A percentile compares a stretch with the other conserved stretches of the same genome.
Evolutionary conservation across 2,797 vertebrate genomes (phyloP).

Genomic region (Protonibea diacanthus): DNA sequence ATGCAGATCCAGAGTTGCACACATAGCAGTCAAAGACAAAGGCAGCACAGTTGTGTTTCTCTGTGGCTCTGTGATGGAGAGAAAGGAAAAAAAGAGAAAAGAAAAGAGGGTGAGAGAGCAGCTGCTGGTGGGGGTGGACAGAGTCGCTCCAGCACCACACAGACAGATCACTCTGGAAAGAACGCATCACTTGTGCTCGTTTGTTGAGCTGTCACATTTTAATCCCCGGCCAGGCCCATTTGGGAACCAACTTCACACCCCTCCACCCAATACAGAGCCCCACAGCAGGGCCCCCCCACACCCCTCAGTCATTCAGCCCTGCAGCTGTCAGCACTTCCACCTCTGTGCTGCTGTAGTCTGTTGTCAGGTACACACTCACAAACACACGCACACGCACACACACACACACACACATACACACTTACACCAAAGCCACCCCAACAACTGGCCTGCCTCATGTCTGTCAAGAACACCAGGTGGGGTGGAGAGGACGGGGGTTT

Average conservation of each 20-base stretch:
- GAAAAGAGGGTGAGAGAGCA: conserved; percentile 88
- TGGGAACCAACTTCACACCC: conserved; percentile 85
- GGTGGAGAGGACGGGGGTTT: conserved; percentile 52
- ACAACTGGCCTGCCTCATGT: conserved; percentile 75
- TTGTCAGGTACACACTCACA: conserved; percentile 74
- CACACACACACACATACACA: too few relatives aligned
- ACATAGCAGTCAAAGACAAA: conserved; percentile 78
- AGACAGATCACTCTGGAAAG: conserved; percentile 94
- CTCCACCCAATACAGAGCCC: conserved; percentile 49
- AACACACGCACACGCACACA: conserved; percentile 46
- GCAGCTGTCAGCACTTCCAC: conserved; percentile 94
- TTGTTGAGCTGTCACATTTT: conserved; percentile 98
- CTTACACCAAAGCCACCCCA: conserved; percentile 68
- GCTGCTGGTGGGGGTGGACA: conserved; percentile 87
- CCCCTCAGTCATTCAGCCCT: conserved; percentile 45
- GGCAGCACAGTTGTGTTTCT: conserved; percentile 69
- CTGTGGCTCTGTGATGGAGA: conserved; percentile 66
- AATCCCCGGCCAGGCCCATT: conserved; percentile 91
- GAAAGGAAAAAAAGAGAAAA: conserved; percentile 85
- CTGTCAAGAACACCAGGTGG: conserved; percentile 82
- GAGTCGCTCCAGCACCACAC: conserved; percentile 89
- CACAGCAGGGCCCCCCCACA: conserved; percentile 20
- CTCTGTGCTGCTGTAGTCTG: conserved; percentile 84
- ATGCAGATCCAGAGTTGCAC: conserved; percentile 72
- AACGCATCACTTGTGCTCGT: conserved; percentile 95